phyloP scores from a whole-genome alignment of 2,888 invertebrate species.

The Epirrita christyi region DNA sequence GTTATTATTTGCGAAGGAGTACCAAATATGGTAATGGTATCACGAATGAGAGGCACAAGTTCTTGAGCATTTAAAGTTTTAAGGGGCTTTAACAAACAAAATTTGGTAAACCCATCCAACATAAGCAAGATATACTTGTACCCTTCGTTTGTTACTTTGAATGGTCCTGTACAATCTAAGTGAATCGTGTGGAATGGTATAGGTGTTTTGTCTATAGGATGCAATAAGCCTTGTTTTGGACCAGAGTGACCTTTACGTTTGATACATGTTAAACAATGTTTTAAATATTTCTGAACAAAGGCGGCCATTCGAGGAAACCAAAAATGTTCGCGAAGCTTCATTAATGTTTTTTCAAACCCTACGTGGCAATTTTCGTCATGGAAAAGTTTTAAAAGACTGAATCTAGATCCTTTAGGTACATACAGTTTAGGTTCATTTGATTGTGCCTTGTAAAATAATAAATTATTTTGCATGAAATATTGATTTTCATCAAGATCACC shows the following conservation, averaged over 20 bases:
- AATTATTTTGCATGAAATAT: background rate
- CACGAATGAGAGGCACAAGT: conserved; percentile 33
- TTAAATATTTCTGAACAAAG: background rate
- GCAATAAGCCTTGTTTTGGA: conserved; percentile 7
- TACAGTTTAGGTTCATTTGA: conserved; percentile 35
- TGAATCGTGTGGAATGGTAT: conserved; percentile 47
- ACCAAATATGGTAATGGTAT: conserved; percentile 38
- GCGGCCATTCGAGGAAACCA: conserved; percentile 8
- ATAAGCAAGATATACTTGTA: conserved; percentile 42
- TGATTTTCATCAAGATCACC: conserved; percentile 11
- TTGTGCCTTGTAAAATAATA: conserved; percentile 23
- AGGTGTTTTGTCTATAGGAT: conserved; percentile 11
- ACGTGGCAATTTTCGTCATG: conserved; percentile 15
- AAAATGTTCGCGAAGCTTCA: conserved; percentile 1
- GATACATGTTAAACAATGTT: conserved; percentile 2
- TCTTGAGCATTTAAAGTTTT: conserved; percentile 38
- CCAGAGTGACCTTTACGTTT: conserved; percentile 1
- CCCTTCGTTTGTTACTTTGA: conserved; percentile 30
- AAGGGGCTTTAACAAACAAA: conserved; percentile 41
- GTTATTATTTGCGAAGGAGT: conserved; percentile 32
- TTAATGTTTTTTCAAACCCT: background rate
- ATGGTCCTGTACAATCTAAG: conserved; percentile 47
- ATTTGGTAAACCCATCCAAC: conserved; percentile 49
- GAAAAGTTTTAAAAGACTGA: conserved; percentile 10
- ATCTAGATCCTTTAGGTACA: conserved; percentile 35